Percentiles rank a stretch among this genome's conserved stretches.
phyloP scores from a whole-genome alignment of 2,888 invertebrate genomes.

The Morpho deidamia region DNA sequence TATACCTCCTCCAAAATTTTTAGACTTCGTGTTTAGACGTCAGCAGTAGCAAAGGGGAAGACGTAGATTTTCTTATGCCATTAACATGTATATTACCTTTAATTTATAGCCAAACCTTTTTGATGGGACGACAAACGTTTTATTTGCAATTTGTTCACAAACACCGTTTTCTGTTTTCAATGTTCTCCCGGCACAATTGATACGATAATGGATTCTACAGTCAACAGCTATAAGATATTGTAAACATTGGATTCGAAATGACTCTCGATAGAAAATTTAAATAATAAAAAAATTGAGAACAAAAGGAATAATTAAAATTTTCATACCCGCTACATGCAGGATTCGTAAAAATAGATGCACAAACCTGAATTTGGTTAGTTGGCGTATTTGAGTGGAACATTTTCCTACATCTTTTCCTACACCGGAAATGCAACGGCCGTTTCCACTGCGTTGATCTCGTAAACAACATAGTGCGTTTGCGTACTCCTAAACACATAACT shows the following conservation, averaged over 20 bases:
- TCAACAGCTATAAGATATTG: conserved; percentile 3
- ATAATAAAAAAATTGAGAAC: no score
- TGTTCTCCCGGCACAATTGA: conserved; percentile 20
- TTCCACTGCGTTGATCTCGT: no score
- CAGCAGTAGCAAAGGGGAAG: conserved; percentile 49
- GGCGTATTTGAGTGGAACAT: no score
- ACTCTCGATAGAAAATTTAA: background rate
- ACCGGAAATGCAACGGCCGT: no score
- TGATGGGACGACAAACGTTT: conserved; percentile 51
- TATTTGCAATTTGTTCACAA: conserved; percentile 46
- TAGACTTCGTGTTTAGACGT: conserved; percentile 26
- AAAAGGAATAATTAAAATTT: no score
- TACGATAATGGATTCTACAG: conserved; percentile 20
- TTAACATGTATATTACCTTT: conserved; percentile 70
- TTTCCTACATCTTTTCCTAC: no score
- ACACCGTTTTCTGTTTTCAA: conserved; percentile 28
- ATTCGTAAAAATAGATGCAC: no score
- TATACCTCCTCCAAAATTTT: conserved; percentile 31
- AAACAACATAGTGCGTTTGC: no score
- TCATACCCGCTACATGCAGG: no score
- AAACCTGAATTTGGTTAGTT: no score
- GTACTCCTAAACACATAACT: no score
- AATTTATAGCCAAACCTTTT: conserved; percentile 60
- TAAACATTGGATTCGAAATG: background rate
- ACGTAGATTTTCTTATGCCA: conserved; percentile 62